Evolutionary conservation across 1,140 invertebrate genomes (phyloP), one percentile per base, ranked within the genome.

Genomic region (Platorchestia sp.): DNA sequence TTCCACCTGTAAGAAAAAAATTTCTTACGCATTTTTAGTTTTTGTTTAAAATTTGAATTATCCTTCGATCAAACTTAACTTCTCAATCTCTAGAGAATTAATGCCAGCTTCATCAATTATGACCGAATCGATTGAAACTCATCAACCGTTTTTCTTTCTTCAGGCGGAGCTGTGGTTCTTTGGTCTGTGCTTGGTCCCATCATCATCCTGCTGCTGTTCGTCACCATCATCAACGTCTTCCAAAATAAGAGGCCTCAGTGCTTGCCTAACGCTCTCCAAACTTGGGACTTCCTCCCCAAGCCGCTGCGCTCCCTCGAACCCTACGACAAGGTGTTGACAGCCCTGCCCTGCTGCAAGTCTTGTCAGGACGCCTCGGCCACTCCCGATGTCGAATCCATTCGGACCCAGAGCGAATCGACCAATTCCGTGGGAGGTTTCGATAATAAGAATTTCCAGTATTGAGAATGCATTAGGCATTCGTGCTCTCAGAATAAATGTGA

Each of bases 201-300:
- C 45, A 41, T 95, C 16, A 86, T 95, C 42, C 5, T 97, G 16
- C n/a, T 97, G 22, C 59, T 97, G 16, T n/a, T 97, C 14, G 86
- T 97, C 22, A 51, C 97, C 16, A 96, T 97, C 0, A 75, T 96
- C 19, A 97, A 96, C 91, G 45, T 96, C 59, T 27, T 97, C 14
- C 97, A 98, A 96, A 96, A 95, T 7, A 97, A 97, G 95, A 93
- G 95, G 40, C 97, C 97, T 0, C 95, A 96, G 16, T 47, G 96
- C 0, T 96, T 98, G 42, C 98, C 98, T 3, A 16, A 45, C 42
- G 95, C 96, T 42, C 96, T 97, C 5, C 95, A 97, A 90, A 97
- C 96, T 75, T 98, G 98, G 98, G 96, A 97, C 22, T 97, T 95
- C 96, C 96, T 98, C 0, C 98, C 98, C 0, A 40, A 96, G 41